Conservation (phyloP, 2,113 vertebrate genomes). For the Paracanthobrama guichenoti region DNA sequence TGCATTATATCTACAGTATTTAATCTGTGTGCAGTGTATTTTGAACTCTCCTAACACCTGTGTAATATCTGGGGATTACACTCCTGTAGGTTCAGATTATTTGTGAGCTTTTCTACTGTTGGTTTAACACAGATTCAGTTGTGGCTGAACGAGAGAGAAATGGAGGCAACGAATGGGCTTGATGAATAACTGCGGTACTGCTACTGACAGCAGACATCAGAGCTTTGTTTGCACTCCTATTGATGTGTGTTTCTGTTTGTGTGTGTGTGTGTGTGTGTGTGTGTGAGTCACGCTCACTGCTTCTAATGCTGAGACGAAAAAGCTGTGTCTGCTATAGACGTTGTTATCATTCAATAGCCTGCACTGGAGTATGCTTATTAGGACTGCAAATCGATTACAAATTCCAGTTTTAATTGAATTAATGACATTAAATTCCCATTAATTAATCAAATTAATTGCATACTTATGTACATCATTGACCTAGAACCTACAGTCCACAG, state of each 20-base stretch:
- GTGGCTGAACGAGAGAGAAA: neutral
- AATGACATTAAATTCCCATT: neutral
- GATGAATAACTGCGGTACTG: constrained; percentile 69
- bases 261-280: neutral
- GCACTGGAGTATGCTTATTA: constrained; percentile 9
- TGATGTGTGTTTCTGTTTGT: constrained; percentile 8
- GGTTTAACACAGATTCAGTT: constrained; percentile 35
- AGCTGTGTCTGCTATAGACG: constrained; percentile 16
- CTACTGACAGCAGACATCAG: constrained; percentile 64
- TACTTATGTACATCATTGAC: too few relatives aligned
- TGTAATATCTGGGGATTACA: constrained; percentile 54
- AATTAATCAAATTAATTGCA: constrained; percentile 2
- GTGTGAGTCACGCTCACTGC: constrained; percentile 3
- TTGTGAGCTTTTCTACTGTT: constrained; percentile 15
- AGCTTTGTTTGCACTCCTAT: constrained; percentile 25
- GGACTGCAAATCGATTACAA: constrained; percentile 4
- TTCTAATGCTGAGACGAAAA: constrained; percentile 21
- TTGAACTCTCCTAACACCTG: constrained; percentile 30
- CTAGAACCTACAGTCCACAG: too few relatives aligned
- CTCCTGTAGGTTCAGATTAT: constrained; percentile 32
- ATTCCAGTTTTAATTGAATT: constrained; percentile 7
- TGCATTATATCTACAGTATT: constrained; percentile 29
- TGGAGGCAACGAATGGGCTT: constrained; percentile 48
- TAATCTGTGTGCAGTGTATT: constrained; percentile 32
- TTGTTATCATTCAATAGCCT: constrained; percentile 31